phyloP scores from a whole-genome alignment of 2,888 invertebrate species.

The Pandemis cinnamomeana region DNA sequence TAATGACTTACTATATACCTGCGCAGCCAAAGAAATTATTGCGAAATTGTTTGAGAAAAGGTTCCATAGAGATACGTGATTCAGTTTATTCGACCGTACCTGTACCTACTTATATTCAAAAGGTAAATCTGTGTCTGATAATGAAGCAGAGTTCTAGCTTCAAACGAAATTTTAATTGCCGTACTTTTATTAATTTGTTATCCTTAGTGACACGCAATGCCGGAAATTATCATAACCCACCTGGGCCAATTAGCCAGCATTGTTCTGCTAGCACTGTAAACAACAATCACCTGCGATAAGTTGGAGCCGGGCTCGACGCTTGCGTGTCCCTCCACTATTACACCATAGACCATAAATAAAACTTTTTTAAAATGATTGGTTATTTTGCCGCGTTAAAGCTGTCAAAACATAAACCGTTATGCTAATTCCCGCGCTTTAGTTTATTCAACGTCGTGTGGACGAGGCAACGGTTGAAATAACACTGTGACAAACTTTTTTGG shows the following conservation, averaged over 20 bases:
- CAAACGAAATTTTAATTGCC: not conserved
- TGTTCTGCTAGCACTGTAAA: constrained; percentile 37
- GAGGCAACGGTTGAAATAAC: constrained; percentile 60
- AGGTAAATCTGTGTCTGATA: too few relatives aligned
- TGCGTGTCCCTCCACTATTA: constrained; percentile 46
- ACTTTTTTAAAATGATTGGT: constrained; percentile 30
- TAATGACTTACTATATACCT: too few relatives aligned
- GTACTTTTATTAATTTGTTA: constrained; percentile 18
- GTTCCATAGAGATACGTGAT: too few relatives aligned
- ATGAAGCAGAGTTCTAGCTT: not conserved
- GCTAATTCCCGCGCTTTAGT: constrained; percentile 42
- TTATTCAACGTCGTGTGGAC: constrained; percentile 59
- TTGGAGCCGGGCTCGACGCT: constrained; percentile 41
- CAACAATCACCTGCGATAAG: constrained; percentile 47
- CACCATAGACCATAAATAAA: constrained; percentile 39
- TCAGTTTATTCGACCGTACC: too few relatives aligned
- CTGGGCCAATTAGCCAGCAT: constrained; percentile 38
- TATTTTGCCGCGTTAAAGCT: constrained; percentile 39
- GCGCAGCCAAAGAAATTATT: too few relatives aligned
- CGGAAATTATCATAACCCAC: constrained; percentile 36
- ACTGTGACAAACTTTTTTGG: constrained; percentile 60
- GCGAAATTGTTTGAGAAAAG: too few relatives aligned
- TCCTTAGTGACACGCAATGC: constrained; percentile 31
- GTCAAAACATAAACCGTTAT: constrained; percentile 37
- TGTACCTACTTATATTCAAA: not conserved